Conservation (phyloP, 1,140 invertebrate genomes). For the Papilio polytes region DNA sequence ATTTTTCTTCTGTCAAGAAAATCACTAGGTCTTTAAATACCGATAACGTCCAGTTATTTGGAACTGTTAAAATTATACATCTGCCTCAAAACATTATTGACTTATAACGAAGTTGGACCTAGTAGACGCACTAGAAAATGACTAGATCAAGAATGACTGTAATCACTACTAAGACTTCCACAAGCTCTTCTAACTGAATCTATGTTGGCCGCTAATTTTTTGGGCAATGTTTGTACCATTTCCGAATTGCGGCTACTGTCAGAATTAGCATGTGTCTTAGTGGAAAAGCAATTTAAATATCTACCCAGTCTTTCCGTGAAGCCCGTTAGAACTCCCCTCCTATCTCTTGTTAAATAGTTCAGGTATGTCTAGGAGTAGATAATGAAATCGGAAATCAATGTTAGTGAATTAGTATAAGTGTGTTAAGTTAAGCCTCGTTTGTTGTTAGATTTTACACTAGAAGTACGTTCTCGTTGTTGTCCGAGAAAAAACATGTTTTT, state of each 20-base stretch:
- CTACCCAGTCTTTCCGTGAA: neutral
- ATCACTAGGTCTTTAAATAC: neutral
- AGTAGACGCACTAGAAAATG: neutral
- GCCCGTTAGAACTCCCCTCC: neutral
- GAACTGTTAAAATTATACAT: neutral
- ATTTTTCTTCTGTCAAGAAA: neutral
- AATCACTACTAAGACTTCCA: neutral
- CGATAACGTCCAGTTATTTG: constrained; percentile 13
- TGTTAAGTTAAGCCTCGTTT: constrained; percentile 23
- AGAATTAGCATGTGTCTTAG: neutral
- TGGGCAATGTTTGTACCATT: neutral
- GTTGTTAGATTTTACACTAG: constrained; percentile 6
- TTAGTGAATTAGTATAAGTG: constrained; percentile 37
- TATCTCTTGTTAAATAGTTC: constrained; percentile 23
- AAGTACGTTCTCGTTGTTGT: neutral
- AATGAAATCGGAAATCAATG: constrained; percentile 36
- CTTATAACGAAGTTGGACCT: too few relatives aligned
- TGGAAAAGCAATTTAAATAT: neutral
- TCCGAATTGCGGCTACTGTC: neutral
- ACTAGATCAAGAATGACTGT: neutral
- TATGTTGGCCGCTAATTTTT: neutral
- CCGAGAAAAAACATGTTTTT: neutral
- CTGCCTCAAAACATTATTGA: neutral
- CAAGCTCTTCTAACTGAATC: neutral
- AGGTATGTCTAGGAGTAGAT: constrained; percentile 22